Percentiles rank a stretch among this genome's conserved stretches.
These are phyloP conservation scores for Leptopterna dolabrata DNA, from an alignment of 2,888 invertebrate genomes.

Conservation along the genomic window DNA sequence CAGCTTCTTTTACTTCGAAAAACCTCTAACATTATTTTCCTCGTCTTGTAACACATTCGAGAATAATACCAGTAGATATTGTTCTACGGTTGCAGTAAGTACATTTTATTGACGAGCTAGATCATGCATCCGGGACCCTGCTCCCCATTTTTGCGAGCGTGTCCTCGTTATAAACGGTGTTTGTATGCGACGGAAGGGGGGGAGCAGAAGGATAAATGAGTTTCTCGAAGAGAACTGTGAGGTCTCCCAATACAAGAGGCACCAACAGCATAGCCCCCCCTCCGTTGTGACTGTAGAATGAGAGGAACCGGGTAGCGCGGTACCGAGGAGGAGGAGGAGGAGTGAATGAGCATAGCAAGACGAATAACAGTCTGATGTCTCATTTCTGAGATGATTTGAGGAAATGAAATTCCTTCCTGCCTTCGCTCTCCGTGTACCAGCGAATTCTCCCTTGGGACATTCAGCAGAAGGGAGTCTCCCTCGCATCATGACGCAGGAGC, in stretches of 20 bases:
- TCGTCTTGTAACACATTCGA: too few species aligned
- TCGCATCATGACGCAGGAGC: not conserved
- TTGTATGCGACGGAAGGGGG: not conserved
- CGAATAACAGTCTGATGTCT: constrained; percentile 42
- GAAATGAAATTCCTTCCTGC: constrained; percentile 42
- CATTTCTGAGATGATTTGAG: constrained; percentile 44
- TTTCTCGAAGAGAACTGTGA: not conserved
- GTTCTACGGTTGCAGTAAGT: too few species aligned
- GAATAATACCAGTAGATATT: too few species aligned
- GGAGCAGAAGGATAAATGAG: not conserved
- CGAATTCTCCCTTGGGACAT: not conserved
- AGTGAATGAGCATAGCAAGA: constrained; percentile 30
- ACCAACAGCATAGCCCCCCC: constrained; percentile 6
- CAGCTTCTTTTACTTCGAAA: too few species aligned
- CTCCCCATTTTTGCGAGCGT: too few species aligned
- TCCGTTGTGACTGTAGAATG: not conserved
- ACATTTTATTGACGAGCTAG: too few species aligned
- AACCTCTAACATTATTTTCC: too few species aligned
- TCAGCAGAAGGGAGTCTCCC: not conserved
- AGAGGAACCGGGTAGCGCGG: not conserved
- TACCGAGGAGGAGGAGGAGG: not conserved
- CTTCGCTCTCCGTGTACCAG: not conserved
- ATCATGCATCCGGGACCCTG: too few species aligned
- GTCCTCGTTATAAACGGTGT: too few species aligned
- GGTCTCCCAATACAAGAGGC: constrained; percentile 1